Evolutionary conservation across 2,888 invertebrate species (phyloP).

Genomic region (Heliconius sara): DNA sequence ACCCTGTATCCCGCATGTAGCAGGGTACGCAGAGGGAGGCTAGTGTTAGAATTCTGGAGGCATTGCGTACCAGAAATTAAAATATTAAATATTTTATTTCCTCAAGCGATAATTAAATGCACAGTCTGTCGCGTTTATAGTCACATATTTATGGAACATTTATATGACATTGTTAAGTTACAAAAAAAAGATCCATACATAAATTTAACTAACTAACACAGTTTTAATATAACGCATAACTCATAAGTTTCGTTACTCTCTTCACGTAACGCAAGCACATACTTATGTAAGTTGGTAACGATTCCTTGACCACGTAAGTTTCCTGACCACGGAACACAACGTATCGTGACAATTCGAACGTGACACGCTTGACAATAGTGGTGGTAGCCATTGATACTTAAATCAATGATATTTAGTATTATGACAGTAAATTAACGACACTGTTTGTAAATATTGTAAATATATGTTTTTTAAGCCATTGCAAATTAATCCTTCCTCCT

Average conservation of each 20-base stretch:
- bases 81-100: too few species aligned
- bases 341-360: constrained; percentile 65
- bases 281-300: constrained; percentile 44
- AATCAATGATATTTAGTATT: background rate
- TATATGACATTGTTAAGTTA: too few species aligned
- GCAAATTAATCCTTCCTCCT: too few species aligned
- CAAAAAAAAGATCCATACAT: background rate
- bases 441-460: too few species aligned
- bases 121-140: too few species aligned
- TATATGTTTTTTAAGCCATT: too few species aligned
- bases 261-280: constrained; percentile 41
- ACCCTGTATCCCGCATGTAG: too few species aligned
- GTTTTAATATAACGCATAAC: background rate
- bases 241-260: constrained; percentile 5
- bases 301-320: constrained; percentile 58
- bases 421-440: background rate
- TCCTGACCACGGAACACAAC: constrained; percentile 70
- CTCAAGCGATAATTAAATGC: too few species aligned
- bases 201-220: background rate
- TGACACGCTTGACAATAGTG: constrained; percentile 60
- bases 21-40: too few species aligned
- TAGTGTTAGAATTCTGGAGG: too few species aligned
- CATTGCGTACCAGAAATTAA: too few species aligned
- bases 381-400: background rate
- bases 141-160: too few species aligned